Base-by-base conservation (phyloP, 1,140 invertebrate genomes). In the Nephila pilipes region DNA sequence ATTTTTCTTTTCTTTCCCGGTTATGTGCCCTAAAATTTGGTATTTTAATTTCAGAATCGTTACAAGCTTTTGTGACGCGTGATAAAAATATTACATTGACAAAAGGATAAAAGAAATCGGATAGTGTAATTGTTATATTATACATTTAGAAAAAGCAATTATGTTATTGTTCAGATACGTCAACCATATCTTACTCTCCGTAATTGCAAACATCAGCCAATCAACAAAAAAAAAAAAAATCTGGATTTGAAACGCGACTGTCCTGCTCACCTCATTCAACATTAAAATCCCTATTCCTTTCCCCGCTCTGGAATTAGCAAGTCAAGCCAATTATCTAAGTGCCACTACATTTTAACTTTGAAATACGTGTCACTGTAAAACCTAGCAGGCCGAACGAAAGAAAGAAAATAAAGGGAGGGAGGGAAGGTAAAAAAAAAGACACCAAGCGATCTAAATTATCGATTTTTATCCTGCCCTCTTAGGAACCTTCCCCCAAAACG, bases 291-390 rank as follows among this genome's bases (percentile, higher is more conserved):
- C 2, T 58, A 60, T 85, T 60, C 54, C 14, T 32, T 57, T 85
- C 29, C 29, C 25, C 55, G 1, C 54, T 6, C 18, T 57, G 20
- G 60, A 69, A 87, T 87, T 87, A 87, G n/a, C 60, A 87, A 87
- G 60, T 63, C 85, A n/a, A 65, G 36, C 85, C 85, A 87, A 87
- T 87, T 87, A 87, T 14, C 60, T 87, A 87, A 87, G 85, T 87
- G 85, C 32, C 60, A 16, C 32, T 63, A 36, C 58, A 87, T 46
- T 87, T 36, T 20, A 36, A 29, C 36, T 25, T 85, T 3, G 46
- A 60, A 32, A 46, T 60, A 87, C 85, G 85, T 87, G 85, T 69
- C 58, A 54, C 32, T 65, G 16, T 65, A 29, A 69, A 63, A n/a
- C 32, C 29, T 4, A 75, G 60, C 22, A 32, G 16, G 46, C 32